phyloP scores from a whole-genome alignment of 2,888 invertebrate species.

The Rhingia campestris region DNA sequence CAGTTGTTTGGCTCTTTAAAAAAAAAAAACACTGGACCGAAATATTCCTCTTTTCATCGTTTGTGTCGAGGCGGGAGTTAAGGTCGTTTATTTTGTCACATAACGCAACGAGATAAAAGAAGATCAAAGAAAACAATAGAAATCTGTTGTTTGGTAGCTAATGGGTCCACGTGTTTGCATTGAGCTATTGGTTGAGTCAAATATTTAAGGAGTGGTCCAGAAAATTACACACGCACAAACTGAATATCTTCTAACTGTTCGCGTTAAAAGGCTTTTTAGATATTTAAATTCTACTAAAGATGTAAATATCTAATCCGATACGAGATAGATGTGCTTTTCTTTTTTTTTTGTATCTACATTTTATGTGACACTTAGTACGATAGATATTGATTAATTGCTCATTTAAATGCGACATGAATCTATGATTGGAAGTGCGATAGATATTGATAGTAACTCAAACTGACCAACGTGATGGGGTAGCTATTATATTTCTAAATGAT shows the following conservation, averaged over 20 bases:
- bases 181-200: constrained; percentile 43
- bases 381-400: neutral
- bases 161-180: constrained; percentile 69
- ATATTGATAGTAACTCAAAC: neutral
- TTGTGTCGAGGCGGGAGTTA: constrained; percentile 54
- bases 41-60: constrained; percentile 22
- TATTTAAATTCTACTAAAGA: neutral
- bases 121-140: constrained; percentile 74
- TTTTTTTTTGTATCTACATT: neutral
- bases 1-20: constrained; percentile 61
- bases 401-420: too few species aligned
- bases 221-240: neutral
- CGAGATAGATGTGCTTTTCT: neutral
- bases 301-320: neutral
- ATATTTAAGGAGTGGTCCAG: constrained; percentile 59
- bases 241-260: constrained; percentile 7
- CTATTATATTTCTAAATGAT: constrained; percentile 4
- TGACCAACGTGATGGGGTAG: neutral
- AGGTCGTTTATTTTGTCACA: constrained; percentile 73
- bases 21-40: too few species aligned
- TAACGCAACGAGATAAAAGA: constrained; percentile 67
- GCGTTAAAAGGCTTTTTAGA: constrained; percentile 14
- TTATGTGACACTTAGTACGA: neutral
- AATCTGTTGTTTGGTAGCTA: constrained; percentile 74
- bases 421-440: too few species aligned